phyloP scores from a whole-genome alignment of 2,797 vertebrate genomes.

The Perodicticus potto region DNA sequence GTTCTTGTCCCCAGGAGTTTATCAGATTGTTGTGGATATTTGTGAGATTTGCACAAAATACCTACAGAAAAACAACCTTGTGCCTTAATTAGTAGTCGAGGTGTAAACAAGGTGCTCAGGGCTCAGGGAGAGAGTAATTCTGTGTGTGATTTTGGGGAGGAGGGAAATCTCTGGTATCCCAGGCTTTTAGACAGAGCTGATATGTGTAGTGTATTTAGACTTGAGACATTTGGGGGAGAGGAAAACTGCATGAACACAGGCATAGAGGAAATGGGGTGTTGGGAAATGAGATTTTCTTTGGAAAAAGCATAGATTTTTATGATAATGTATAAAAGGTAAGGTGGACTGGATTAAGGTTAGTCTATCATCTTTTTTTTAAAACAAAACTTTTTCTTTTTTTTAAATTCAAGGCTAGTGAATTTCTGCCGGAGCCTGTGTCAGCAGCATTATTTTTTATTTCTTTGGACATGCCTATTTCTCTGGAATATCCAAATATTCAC shows the following conservation, averaged over 20 bases:
- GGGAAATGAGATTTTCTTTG: slow-evolving; percentile 7
- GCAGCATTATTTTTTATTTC: slow-evolving; percentile 93
- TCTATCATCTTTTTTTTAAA: not conserved
- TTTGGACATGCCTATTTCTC: slow-evolving; percentile 92
- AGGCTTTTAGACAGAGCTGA: not conserved
- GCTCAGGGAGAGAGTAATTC: not conserved
- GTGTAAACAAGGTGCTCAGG: too few relatives aligned
- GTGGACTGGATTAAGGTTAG: not conserved
- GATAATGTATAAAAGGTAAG: not conserved
- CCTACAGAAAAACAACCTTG: not conserved
- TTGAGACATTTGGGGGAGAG: slow-evolving; percentile 1
- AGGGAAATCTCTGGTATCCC: not conserved
- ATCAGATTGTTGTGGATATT: not conserved
- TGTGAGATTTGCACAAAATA: not conserved
- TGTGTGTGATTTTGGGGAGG: not conserved
- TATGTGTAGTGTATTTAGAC: not conserved
- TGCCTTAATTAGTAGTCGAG: not conserved
- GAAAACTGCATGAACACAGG: not conserved
- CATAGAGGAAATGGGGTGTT: not conserved
- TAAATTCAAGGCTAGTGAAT: slow-evolving; percentile 89
- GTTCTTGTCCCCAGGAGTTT: not conserved
- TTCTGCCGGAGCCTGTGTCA: slow-evolving; percentile 91
- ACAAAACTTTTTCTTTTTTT: not conserved
- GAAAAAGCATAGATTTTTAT: slow-evolving; percentile 1
- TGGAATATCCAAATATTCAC: slow-evolving; percentile 92